These are phyloP conservation scores for Agrypnia vestita DNA, from an alignment of 1,140 invertebrate species.

Conservation along the genomic window DNA sequence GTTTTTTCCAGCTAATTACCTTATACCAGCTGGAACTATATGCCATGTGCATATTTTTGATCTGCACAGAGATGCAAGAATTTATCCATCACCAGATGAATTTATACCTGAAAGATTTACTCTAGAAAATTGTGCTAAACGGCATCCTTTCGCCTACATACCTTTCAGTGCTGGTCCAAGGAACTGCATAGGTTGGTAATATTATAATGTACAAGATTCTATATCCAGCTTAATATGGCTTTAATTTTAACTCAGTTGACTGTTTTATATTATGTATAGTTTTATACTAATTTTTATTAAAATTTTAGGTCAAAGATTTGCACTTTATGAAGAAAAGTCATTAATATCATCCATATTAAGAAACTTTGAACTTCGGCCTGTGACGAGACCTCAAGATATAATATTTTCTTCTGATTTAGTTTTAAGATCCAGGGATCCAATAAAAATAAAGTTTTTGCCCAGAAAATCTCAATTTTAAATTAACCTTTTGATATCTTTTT, in stretches of 20 bases:
- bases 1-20: conserved; percentile 50
- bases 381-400: conserved; percentile 73
- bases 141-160: conserved; percentile 60
- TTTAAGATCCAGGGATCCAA: conserved; percentile 72
- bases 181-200: conserved; percentile 58
- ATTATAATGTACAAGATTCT: background rate
- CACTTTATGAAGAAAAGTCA: conserved; percentile 81
- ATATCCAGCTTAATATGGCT: background rate
- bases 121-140: conserved; percentile 50
- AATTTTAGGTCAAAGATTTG: conserved; percentile 79
- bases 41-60: conserved; percentile 53
- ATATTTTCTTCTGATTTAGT: conserved; percentile 73
- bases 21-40: conserved; percentile 43
- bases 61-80: conserved; percentile 44
- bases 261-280: background rate
- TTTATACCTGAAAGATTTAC: conserved; percentile 59
- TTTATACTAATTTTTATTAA: conserved; percentile 3
- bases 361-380: conserved; percentile 74
- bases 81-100: conserved; percentile 52
- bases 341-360: conserved; percentile 78
- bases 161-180: conserved; percentile 60
- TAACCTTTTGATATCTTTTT: background rate
- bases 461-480: conserved; percentile 10
- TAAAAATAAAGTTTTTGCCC: conserved; percentile 61
- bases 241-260: background rate